A percentile compares a stretch with the other conserved stretches of the same genome.
Conservation (phyloP, 2,888 invertebrate species). For the Ophioninae sp. region DNA sequence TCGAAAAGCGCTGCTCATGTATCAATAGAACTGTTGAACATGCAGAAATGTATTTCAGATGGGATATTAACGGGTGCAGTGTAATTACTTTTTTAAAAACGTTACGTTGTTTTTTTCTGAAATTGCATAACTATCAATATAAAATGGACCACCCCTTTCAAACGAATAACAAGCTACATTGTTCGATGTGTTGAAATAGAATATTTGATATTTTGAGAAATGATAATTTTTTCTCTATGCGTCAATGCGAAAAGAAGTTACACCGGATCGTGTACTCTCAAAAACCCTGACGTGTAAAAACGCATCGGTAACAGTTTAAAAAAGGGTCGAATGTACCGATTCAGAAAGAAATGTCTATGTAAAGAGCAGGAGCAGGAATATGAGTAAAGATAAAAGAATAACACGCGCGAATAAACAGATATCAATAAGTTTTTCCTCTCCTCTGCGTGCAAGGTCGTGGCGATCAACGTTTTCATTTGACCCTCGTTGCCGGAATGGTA, state of each 20-base stretch:
- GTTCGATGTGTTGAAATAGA: no score
- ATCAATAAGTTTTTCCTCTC: conserved; percentile 26
- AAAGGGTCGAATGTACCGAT: background rate
- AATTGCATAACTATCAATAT: background rate
- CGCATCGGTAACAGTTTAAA: background rate
- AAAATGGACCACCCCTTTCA: background rate
- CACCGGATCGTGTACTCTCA: background rate
- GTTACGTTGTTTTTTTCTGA: background rate
- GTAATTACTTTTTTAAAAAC: background rate
- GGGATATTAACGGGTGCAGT: background rate
- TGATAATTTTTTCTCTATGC: background rate
- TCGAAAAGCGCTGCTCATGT: background rate
- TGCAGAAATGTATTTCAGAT: background rate
- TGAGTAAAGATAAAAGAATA: background rate
- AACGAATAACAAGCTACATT: no score
- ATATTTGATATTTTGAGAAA: background rate
- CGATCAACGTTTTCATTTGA: conserved; percentile 87
- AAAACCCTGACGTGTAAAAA: background rate
- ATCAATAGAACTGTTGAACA: background rate
- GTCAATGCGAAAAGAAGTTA: background rate
- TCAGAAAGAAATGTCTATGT: background rate
- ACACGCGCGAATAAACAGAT: background rate
- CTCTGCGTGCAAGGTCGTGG: conserved; percentile 69
- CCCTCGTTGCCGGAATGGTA: conserved; percentile 87
- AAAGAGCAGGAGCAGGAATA: background rate